Evolutionary conservation across 2,797 vertebrate genomes (phyloP), one percentile per base, ranked within the genome.

Genomic region (Hypotaenidia philippensis): DNA sequence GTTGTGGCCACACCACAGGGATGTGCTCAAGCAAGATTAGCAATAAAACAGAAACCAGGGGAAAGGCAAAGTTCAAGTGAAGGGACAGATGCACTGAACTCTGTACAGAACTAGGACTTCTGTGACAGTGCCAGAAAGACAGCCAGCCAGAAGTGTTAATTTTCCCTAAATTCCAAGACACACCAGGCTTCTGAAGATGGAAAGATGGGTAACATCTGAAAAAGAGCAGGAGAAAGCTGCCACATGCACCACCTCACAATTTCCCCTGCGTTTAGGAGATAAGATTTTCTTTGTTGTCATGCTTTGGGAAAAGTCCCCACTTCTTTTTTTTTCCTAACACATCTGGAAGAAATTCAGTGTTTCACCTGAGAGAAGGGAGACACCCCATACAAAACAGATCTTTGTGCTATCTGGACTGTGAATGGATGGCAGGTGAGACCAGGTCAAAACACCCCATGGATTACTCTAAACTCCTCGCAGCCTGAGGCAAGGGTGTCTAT

Each of bases 391-490:
- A 74, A 74, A 32, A 59, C 29, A 64, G 2, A 29, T 15, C 9
- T 36, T 40, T 0, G 2, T 36, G 34, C 8, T 14, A 56, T 32
- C 20, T 1, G 0, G 40, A 41, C 23, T 45, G 17, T 11, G 7
- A 31, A 31, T 1, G 10, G 27, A 55, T 23, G 11, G 31, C 23
- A 7, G 11, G 22, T 50, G 50, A 68, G 50, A 40, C 4, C 26
- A 82, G 25, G 17, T 13, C 25, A 85, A 70, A 89, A 16, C 21
- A 61, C 10, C 5, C 6, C 19, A 29, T 0, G 2, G 10, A 3
- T 85, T 53, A 65, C 21, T 70, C 32, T 65, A 21, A 65, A 53
- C 32, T 45, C 27, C 41, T 36, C 8, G 1, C 29, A 61, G 44
- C 11, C 19, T 34, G 52, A 74, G 14, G 34, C 27, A 87, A 65